These are phyloP conservation scores for Notarius quadriscutis DNA, from an alignment of 2,113 vertebrate genomes.

Conservation along the genomic window DNA sequence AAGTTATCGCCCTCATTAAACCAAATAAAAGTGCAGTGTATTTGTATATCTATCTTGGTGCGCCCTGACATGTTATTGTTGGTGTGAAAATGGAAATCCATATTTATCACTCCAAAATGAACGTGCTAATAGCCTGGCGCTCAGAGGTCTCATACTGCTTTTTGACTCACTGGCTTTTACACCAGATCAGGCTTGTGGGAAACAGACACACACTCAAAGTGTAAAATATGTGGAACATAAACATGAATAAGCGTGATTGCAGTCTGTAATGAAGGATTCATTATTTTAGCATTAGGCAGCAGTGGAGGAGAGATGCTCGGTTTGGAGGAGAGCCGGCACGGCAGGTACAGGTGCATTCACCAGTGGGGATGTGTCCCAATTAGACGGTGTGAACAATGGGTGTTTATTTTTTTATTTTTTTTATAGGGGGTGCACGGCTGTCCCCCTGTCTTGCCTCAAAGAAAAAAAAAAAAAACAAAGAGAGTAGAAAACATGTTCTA, in stretches of 20 bases:
- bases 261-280: slow-evolving; percentile 58
- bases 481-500: neutral
- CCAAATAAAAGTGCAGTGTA: slow-evolving; percentile 19
- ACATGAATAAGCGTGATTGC: slow-evolving; percentile 65
- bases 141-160: slow-evolving; percentile 62
- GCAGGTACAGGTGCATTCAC: slow-evolving; percentile 73
- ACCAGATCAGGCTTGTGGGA: slow-evolving; percentile 59
- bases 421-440: slow-evolving; percentile 54
- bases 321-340: slow-evolving; percentile 64
- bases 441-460: slow-evolving; percentile 28
- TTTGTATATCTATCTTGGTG: slow-evolving; percentile 43
- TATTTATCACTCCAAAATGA: slow-evolving; percentile 71
- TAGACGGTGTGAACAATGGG: slow-evolving; percentile 72
- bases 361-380: slow-evolving; percentile 71
- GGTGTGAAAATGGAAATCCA: slow-evolving; percentile 72
- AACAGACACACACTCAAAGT: slow-evolving; percentile 58
- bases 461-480: neutral
- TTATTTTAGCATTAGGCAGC: slow-evolving; percentile 73
- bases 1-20: slow-evolving; percentile 35
- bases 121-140: slow-evolving; percentile 72
- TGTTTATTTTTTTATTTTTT: slow-evolving; percentile 54
- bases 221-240: slow-evolving; percentile 65
- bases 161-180: slow-evolving; percentile 46
- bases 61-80: slow-evolving; percentile 63
- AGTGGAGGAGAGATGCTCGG: slow-evolving; percentile 55